Evolutionary conservation across 2,113 vertebrate species (phyloP).

Genomic region (Syngnathus scovelli): DNA sequence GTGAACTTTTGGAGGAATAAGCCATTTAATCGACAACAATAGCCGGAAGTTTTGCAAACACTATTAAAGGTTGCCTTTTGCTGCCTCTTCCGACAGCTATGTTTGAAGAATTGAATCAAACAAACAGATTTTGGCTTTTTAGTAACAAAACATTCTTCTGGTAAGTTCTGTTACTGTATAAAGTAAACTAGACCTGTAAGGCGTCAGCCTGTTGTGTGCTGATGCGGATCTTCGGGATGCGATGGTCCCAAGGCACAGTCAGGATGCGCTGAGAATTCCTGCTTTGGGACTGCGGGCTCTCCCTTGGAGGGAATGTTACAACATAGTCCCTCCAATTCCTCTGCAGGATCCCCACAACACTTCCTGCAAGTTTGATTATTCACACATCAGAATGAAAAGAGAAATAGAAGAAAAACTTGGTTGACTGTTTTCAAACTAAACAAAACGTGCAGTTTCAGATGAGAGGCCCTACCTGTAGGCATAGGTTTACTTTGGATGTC

Average conservation of each 20-base stretch:
- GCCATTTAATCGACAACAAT: neutral
- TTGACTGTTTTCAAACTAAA: neutral
- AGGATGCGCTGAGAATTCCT: slow-evolving; percentile 85
- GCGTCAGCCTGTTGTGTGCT: slow-evolving; percentile 88
- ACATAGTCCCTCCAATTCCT: slow-evolving; percentile 97
- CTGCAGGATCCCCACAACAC: slow-evolving; percentile 86
- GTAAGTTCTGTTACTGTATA: neutral
- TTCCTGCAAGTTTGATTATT: slow-evolving; percentile 59
- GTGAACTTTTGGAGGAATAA: neutral
- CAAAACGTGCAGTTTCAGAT: neutral
- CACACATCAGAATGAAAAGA: neutral
- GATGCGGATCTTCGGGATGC: slow-evolving; percentile 93
- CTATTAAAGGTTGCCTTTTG: neutral
- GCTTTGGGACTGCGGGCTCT: slow-evolving; percentile 80
- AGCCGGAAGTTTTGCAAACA: no score
- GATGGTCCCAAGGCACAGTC: slow-evolving; percentile 85
- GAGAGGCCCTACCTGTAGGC: slow-evolving; percentile 80
- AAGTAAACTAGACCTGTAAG: slow-evolving; percentile 75
- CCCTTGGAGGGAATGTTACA: slow-evolving; percentile 86
- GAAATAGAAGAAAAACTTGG: no score
- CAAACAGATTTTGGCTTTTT: neutral
- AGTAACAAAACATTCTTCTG: neutral
- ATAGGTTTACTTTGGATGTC: slow-evolving; percentile 76
- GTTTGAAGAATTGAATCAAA: neutral
- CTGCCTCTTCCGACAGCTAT: neutral